Evolutionary conservation across 1,140 invertebrate genomes (phyloP).

Genomic region (Lepeophtheirus salmonis): DNA sequence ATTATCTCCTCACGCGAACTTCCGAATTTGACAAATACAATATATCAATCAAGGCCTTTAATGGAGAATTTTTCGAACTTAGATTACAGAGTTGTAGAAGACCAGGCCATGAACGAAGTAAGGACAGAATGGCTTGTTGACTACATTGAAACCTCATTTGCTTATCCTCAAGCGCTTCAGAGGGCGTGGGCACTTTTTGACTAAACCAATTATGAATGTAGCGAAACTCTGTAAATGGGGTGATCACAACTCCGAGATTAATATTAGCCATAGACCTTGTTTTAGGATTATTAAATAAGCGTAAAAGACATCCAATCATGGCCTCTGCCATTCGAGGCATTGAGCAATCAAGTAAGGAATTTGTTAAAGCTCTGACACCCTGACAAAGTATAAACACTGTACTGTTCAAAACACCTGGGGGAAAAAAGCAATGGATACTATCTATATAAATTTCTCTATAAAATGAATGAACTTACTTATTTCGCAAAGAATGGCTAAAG

Average conservation of each 20-base stretch:
- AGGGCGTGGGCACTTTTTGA: slow-evolving; percentile 19
- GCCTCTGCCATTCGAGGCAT: slow-evolving; percentile 49
- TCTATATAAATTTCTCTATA: slow-evolving; percentile 16
- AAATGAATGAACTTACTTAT: slow-evolving; percentile 35
- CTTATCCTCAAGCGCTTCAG: slow-evolving; percentile 41
- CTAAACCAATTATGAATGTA: slow-evolving; percentile 33
- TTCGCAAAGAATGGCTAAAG: slow-evolving; percentile 65
- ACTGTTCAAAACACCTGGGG: slow-evolving; percentile 57
- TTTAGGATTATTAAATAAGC: slow-evolving; percentile 64
- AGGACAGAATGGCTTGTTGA: slow-evolving; percentile 56
- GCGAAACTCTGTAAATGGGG: slow-evolving; percentile 79
- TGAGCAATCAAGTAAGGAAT: slow-evolving; percentile 57
- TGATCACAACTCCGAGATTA: slow-evolving; percentile 59
- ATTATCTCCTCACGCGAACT: slow-evolving; percentile 46
- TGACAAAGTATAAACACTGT: slow-evolving; percentile 56
- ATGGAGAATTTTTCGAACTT: slow-evolving; percentile 39
- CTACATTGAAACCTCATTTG: slow-evolving; percentile 61
- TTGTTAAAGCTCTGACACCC: slow-evolving; percentile 56
- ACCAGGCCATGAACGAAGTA: slow-evolving; percentile 74
- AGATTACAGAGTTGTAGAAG: slow-evolving; percentile 58
- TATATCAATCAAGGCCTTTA: slow-evolving; percentile 64
- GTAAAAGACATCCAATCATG: slow-evolving; percentile 61
- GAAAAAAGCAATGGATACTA: slow-evolving; percentile 15
- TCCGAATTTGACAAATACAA: slow-evolving; percentile 67
- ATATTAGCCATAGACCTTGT: slow-evolving; percentile 49